Percentiles rank a stretch among this genome's conserved stretches.
phyloP scores from a whole-genome alignment of 2,113 vertebrate species.

The Hymenochirus boettgeri region DNA sequence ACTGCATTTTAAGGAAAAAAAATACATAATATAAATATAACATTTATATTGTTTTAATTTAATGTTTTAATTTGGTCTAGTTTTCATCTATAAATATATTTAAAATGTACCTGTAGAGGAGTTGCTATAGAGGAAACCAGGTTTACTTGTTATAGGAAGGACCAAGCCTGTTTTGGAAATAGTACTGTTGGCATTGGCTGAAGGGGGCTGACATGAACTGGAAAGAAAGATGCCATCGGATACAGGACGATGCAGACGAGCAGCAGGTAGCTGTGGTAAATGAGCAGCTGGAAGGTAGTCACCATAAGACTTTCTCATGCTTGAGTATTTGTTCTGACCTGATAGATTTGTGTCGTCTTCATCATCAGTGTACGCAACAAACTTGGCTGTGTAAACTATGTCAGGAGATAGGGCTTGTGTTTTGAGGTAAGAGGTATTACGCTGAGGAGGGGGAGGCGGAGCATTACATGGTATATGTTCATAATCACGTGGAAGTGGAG shows the following conservation, averaged over 20 bases:
- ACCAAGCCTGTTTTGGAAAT: conserved; percentile 62
- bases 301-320: conserved; percentile 82
- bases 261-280: conserved; percentile 69
- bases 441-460: conserved; percentile 94
- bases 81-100: conserved; percentile 33
- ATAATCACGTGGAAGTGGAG: conserved; percentile 92
- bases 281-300: conserved; percentile 74
- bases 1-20: no score
- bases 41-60: no score
- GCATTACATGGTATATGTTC: conserved; percentile 74
- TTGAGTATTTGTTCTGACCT: conserved; percentile 93
- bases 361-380: conserved; percentile 88
- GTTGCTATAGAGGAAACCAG: conserved; percentile 65
- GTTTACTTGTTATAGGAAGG: conserved; percentile 77
- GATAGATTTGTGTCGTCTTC: conserved; percentile 72
- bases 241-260: conserved; percentile 78
- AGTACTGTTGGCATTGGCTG: conserved; percentile 94
- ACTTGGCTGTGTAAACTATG: conserved; percentile 97
- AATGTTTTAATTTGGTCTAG: conserved; percentile 44
- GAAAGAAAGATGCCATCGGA: conserved; percentile 94
- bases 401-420: conserved; percentile 93
- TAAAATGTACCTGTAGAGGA: conserved; percentile 76
- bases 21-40: no score
- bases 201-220: conserved; percentile 81
- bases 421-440: conserved; percentile 98